phyloP scores from a whole-genome alignment of 2,888 invertebrate species.

The Idaea dimidiata region DNA sequence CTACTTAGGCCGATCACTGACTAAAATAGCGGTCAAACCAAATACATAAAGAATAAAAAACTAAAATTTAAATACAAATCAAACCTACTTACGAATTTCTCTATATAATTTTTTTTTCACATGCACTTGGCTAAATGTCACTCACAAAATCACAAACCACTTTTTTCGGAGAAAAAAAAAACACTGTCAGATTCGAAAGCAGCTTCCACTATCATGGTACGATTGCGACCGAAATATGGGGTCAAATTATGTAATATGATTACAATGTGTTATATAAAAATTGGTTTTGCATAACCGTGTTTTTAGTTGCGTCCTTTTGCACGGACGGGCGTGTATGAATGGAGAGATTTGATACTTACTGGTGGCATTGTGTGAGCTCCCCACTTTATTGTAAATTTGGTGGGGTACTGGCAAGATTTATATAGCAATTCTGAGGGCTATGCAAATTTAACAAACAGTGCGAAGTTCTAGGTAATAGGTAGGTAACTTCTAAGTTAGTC shows the following conservation, averaged over 20 bases:
- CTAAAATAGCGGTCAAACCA: background rate
- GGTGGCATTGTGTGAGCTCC: background rate
- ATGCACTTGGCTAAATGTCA: conserved; percentile 18
- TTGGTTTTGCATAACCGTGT: conserved; percentile 50
- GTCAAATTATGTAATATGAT: conserved; percentile 57
- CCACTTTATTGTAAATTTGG: background rate
- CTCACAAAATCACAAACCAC: conserved; percentile 31
- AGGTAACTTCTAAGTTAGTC: too few species aligned
- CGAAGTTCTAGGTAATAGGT: background rate
- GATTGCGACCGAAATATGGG: conserved; percentile 62
- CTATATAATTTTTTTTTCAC: background rate
- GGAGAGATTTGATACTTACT: background rate
- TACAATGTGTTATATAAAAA: conserved; percentile 76
- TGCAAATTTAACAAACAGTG: background rate
- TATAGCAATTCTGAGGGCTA: background rate
- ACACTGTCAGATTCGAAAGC: conserved; percentile 28
- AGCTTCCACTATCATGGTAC: conserved; percentile 13
- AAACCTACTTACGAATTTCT: background rate
- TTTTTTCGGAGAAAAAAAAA: conserved; percentile 23
- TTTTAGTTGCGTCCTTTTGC: conserved; percentile 53
- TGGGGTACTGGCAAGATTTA: background rate
- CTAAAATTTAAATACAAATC: background rate
- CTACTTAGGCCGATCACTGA: background rate
- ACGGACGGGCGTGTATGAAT: conserved; percentile 9
- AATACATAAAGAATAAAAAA: too few species aligned